Evolutionary conservation across 2,113 vertebrate species (phyloP).

Genomic region (Microcebus griseorufus): DNA sequence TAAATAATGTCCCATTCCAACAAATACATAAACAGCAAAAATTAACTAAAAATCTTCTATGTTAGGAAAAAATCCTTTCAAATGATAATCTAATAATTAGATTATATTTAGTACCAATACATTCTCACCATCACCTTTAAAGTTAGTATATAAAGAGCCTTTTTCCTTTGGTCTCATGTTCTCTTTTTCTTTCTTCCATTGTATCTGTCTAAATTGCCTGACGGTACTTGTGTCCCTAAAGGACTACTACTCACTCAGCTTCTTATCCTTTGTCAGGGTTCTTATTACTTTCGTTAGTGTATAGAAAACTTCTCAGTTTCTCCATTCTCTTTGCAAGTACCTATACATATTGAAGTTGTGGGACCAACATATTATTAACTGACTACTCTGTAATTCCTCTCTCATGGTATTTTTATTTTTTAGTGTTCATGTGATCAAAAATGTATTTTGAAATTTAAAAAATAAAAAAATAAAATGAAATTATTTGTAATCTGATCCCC

Average conservation of each 20-base stretch:
- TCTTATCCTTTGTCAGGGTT: not conserved
- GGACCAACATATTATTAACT: not conserved
- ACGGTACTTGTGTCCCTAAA: not conserved
- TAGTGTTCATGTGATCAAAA: not conserved
- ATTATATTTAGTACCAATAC: not conserved
- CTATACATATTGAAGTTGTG: not conserved
- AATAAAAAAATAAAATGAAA: too few species aligned
- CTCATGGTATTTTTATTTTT: conserved; percentile 15
- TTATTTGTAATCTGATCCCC: too few species aligned
- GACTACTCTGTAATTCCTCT: not conserved
- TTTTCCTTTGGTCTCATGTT: not conserved
- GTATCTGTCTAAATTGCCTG: not conserved
- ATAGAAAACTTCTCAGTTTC: not conserved
- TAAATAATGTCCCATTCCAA: not conserved
- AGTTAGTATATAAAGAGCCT: not conserved
- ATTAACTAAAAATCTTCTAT: conserved; percentile 30
- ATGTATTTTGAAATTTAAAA: not conserved
- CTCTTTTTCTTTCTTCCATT: not conserved
- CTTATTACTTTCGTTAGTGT: not conserved
- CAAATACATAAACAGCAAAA: not conserved
- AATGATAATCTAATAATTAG: not conserved
- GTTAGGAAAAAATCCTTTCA: not conserved
- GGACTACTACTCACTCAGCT: not conserved
- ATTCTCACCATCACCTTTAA: not conserved
- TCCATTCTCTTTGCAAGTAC: not conserved